phyloP scores from a whole-genome alignment of 2,113 vertebrate genomes.

The Motacilla tschutschensis region DNA sequence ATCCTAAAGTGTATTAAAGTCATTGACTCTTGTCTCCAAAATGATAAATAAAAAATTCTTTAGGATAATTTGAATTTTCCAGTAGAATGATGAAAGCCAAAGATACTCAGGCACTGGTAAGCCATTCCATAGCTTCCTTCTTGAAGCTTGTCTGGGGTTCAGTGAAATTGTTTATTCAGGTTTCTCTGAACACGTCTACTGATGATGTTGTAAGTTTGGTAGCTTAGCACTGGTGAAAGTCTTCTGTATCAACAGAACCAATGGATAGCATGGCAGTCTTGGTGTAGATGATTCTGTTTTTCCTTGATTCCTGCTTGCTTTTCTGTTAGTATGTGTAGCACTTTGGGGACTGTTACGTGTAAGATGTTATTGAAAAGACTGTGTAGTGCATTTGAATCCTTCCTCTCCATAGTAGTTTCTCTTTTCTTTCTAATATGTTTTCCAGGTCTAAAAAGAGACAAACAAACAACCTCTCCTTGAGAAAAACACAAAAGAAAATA shows the following conservation, averaged over 20 bases:
- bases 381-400: neutral
- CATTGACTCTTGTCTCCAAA: neutral
- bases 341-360: neutral
- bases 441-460: neutral
- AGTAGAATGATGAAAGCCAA: neutral
- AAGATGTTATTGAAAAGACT: neutral
- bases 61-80: neutral
- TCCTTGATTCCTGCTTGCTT: neutral
- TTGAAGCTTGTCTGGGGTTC: neutral
- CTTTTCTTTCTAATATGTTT: neutral
- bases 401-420: neutral
- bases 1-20: neutral
- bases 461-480: fast-evolving
- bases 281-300: neutral
- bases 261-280: neutral
- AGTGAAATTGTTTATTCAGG: neutral
- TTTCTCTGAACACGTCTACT: neutral
- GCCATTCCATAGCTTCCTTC: neutral
- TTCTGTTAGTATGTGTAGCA: neutral
- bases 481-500: neutral
- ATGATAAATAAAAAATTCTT: neutral
- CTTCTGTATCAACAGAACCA: neutral
- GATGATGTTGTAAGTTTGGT: neutral
- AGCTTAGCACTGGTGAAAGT: neutral
- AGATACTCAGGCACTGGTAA: neutral